Conservation (phyloP, 2,113 vertebrate species). For the Cavia aperea region DNA sequence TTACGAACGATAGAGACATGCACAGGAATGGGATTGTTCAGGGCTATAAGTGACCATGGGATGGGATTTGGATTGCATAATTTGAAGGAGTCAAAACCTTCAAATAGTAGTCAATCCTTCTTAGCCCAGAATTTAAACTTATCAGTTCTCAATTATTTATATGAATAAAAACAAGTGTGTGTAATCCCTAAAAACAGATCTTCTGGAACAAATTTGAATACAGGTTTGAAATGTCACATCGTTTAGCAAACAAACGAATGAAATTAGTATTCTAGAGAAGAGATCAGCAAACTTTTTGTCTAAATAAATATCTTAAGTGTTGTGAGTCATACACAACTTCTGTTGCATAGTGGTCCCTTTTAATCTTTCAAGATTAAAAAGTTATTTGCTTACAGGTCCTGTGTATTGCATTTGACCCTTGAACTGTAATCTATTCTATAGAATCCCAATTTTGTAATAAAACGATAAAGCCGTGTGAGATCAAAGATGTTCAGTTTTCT, state of each 20-base stretch:
- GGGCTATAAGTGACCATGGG: background rate
- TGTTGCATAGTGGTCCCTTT: background rate
- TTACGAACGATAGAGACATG: background rate
- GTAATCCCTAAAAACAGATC: background rate
- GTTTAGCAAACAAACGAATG: background rate
- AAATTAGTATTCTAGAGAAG: background rate
- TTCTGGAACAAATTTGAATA: background rate
- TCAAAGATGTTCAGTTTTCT: background rate
- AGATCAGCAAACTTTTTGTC: background rate
- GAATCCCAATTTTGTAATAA: background rate
- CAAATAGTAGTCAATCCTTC: background rate
- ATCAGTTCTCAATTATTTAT: background rate
- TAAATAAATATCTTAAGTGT: slow-evolving; percentile 5
- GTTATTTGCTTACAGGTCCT: background rate
- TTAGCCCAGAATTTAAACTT: background rate
- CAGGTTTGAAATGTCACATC: background rate
- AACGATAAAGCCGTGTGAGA: background rate
- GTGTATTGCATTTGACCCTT: background rate
- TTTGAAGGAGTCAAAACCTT: background rate
- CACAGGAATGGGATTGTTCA: background rate
- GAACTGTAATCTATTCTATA: background rate
- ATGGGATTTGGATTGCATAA: background rate
- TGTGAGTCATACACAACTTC: background rate
- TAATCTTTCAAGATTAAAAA: slow-evolving; percentile 29
- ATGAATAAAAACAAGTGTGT: background rate